Percentiles rank a stretch among this genome's conserved stretches.
Conservation (phyloP, 2,888 invertebrate genomes). For the Tipula helvola region DNA sequence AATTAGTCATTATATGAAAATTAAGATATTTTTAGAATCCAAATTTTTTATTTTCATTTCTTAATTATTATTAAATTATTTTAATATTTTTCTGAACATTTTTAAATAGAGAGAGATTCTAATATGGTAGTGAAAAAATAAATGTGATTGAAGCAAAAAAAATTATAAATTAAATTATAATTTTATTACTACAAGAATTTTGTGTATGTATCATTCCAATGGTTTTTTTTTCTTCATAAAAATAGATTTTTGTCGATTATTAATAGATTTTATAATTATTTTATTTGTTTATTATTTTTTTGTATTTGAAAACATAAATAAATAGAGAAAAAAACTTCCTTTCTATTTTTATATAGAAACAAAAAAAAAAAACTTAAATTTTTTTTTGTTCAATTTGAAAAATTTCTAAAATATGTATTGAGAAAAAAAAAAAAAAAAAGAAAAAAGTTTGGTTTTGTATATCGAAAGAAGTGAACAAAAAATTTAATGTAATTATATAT, state of each 20-base stretch:
- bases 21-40: not conserved
- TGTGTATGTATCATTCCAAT: not conserved
- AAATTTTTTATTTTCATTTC: not conserved
- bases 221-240: not conserved
- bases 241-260: not conserved
- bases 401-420: not conserved
- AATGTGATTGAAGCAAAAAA: not conserved
- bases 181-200: not conserved
- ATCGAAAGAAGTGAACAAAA: not conserved
- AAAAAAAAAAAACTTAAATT: not conserved
- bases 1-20: not conserved
- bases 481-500: not conserved
- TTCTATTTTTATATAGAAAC: not conserved
- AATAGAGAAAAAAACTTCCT: not conserved
- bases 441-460: not conserved
- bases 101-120: not conserved
- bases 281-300: not conserved
- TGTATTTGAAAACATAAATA: not conserved
- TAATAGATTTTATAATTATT: not conserved
- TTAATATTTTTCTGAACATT: not conserved
- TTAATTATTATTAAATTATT: constrained; percentile 4
- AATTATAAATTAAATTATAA: not conserved
- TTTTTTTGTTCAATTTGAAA: not conserved
- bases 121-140: not conserved
- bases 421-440: not conserved